Evolutionary conservation across 2,888 invertebrate genomes (phyloP).

Genomic region (Drosophila emarginata): DNA sequence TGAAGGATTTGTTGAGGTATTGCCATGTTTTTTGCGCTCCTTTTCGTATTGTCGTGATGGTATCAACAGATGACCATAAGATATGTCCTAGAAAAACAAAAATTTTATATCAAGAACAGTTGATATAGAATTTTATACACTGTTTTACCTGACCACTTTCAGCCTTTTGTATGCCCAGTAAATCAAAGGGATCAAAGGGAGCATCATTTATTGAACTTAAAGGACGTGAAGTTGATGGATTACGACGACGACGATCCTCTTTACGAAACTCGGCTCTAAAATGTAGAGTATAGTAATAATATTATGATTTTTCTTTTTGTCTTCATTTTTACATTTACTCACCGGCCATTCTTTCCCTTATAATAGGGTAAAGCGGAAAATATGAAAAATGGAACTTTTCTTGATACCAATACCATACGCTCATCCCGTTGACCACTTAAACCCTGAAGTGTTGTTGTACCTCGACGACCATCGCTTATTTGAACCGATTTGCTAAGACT

Average conservation of each 20-base stretch:
- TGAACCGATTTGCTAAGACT: conserved; percentile 79
- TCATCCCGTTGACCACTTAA: conserved; percentile 85
- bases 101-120: neutral
- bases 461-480: conserved; percentile 80
- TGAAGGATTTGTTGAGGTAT: conserved; percentile 62
- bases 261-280: conserved; percentile 87
- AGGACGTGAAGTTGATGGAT: conserved; percentile 91
- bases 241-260: conserved; percentile 90
- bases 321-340: conserved; percentile 54
- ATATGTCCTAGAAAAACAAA: conserved; percentile 87
- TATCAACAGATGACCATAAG: conserved; percentile 92
- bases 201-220: conserved; percentile 92
- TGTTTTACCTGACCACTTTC: conserved; percentile 92
- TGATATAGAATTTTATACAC: neutral
- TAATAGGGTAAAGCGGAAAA: conserved; percentile 94
- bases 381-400: conserved; percentile 91
- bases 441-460: conserved; percentile 84
- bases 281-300: too few relatives aligned
- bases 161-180: conserved; percentile 90
- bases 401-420: conserved; percentile 91
- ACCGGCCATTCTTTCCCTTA: conserved; percentile 87
- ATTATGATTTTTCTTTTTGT: neutral
- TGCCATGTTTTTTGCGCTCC: conserved; percentile 82
- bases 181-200: conserved; percentile 91
- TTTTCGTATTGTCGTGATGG: conserved; percentile 86